Evolutionary conservation across 2,888 invertebrate species (phyloP), one percentile per base, ranked within the genome.

Genomic region (Mycogona germanica): DNA sequence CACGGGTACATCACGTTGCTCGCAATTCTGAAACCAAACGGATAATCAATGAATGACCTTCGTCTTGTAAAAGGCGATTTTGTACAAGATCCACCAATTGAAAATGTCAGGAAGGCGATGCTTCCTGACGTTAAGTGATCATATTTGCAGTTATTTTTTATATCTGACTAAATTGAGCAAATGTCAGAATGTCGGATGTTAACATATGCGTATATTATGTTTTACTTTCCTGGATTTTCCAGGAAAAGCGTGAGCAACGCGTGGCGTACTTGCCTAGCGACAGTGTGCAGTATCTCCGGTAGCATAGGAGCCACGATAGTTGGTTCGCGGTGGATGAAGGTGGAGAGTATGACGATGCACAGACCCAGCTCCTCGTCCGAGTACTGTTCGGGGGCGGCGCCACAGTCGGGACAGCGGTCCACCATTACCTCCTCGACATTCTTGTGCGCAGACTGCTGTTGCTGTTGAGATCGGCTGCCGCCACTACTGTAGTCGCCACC

Each of bases 321-420:
- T 1, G 97, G 95, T 70, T 97, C 96, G 23, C 97, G 77, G 67
- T 97, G 95, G 59, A 98, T 88, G 70, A 93, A 96, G 0, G 97
- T 96, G 28, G 91, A 89, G 59, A 98, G 73, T 58, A 86, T 86
- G 46, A 96, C 87, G 62, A 98, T 87, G 64, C 93, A 85, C 52
- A 97, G 77, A 0, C 92, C 93, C 55, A 96, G 76, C 68, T 97
- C 96, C 68, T 98, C 97, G 68, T 98, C 97, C 59, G 89, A 92
- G 71, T 95, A 97, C 67, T 89, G 84, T 68, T 95, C 92, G 58
- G 82, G 79, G 3, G 83, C 76, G 1, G 82, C 81, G 17, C 93
- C 92, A 70, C 97, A 98, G 67, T 93, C 91, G 0, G 87, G 80
- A 67, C 92, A 93, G 67, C 75, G 57, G 35, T 68, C 62, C 30